Evolutionary conservation across 1,140 invertebrate species (phyloP).

Genomic region (Megathymus violae): DNA sequence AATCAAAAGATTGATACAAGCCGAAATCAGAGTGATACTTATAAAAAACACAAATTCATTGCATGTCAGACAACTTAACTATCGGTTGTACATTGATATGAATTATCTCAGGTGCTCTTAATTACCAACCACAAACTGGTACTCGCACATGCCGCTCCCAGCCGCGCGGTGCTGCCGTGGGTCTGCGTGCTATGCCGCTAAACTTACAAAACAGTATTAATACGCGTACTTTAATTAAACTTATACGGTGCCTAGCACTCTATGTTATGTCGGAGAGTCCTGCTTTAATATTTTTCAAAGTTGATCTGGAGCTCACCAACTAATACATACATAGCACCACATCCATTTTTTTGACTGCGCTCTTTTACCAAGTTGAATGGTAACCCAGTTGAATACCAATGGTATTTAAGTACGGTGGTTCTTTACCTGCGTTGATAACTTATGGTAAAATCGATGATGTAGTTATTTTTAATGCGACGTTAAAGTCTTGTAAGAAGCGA

Average conservation of each 20-base stretch:
- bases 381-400: no score
- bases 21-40: neutral
- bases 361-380: no score
- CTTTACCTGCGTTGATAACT: no score
- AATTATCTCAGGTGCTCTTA: slow-evolving; percentile 23
- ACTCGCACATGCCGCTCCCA: slow-evolving; percentile 23
- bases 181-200: slow-evolving; percentile 12
- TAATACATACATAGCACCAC: no score
- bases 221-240: slow-evolving; percentile 24
- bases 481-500: no score
- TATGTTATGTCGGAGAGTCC: neutral
- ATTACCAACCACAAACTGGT: slow-evolving; percentile 27
- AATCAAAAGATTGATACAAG: neutral
- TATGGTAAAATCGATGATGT: no score
- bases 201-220: slow-evolving; percentile 30
- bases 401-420: no score
- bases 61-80: neutral
- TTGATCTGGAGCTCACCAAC: no score
- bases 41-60: neutral
- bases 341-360: no score
- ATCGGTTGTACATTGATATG: slow-evolving; percentile 5
- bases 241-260: neutral
- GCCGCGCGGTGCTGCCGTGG: neutral
- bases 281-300: no score
- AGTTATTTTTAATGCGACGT: no score